phyloP scores from a whole-genome alignment of 2,113 vertebrate species.

The Marmota monax region DNA sequence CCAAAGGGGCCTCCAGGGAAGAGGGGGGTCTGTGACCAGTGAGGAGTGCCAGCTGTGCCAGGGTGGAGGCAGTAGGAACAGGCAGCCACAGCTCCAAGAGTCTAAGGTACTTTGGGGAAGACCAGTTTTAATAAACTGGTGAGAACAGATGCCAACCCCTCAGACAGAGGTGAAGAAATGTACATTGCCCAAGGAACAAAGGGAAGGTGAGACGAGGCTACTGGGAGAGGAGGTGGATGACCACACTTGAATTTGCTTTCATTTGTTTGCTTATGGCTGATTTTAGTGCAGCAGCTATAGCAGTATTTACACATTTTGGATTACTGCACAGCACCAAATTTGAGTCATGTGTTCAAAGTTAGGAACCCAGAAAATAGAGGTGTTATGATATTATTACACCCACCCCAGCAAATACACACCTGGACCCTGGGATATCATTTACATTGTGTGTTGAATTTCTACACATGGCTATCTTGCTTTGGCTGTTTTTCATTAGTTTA shows the following conservation, averaged over 20 bases:
- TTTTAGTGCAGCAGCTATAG: rapidly evolving
- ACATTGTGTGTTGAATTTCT: neutral
- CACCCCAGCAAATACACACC: rapidly evolving
- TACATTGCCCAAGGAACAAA: too few relatives aligned
- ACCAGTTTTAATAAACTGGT: neutral
- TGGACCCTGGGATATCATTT: neutral
- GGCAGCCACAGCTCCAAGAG: too few relatives aligned
- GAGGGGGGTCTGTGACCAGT: neutral
- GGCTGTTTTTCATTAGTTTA: neutral
- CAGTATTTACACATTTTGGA: rapidly evolving
- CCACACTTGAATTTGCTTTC: neutral
- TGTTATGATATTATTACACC: rapidly evolving
- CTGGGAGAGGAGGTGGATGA: rapidly evolving
- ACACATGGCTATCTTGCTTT: neutral
- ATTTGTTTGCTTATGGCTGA: neutral
- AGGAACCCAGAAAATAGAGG: neutral
- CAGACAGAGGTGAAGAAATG: too few relatives aligned
- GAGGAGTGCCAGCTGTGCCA: rapidly evolving
- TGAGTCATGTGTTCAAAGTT: neutral
- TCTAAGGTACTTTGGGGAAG: rapidly evolving
- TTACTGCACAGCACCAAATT: neutral
- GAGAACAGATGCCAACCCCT: rapidly evolving
- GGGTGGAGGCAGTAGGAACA: rapidly evolving
- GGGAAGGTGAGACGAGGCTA: rapidly evolving
- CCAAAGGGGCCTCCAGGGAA: neutral